Conservation (phyloP, 2,888 invertebrate species). For the Drosophila putrida region DNA sequence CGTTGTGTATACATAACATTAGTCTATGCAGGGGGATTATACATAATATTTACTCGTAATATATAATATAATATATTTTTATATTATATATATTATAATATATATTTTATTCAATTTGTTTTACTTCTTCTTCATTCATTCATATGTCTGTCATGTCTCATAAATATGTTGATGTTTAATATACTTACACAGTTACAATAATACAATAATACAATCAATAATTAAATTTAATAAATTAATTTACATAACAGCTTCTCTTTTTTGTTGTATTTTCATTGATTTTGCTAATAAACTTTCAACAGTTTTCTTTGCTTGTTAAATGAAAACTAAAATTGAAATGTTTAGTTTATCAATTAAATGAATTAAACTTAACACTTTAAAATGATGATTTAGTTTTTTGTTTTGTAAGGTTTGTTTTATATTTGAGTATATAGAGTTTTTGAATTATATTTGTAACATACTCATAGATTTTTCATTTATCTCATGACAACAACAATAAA, state of each 20-base stretch:
- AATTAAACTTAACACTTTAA: constrained; percentile 63
- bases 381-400: constrained; percentile 37
- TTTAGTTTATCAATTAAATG: constrained; percentile 39
- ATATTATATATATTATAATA: constrained; percentile 39
- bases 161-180: constrained; percentile 43
- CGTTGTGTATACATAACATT: constrained; percentile 69
- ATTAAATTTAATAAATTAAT: constrained; percentile 79
- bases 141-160: constrained; percentile 42
- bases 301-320: constrained; percentile 28
- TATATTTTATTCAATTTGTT: constrained; percentile 41
- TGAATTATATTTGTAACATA: constrained; percentile 52
- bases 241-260: constrained; percentile 81
- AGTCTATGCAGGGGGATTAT: constrained; percentile 74
- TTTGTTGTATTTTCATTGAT: constrained; percentile 54
- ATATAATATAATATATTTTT: constrained; percentile 21
- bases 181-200: constrained; percentile 74
- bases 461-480: constrained; percentile 50
- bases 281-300: constrained; percentile 66
- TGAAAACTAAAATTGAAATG: constrained; percentile 3
- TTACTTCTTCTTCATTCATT: constrained; percentile 36
- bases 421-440: constrained; percentile 66
- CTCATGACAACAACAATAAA: constrained; percentile 68
- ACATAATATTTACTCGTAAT: constrained; percentile 62
- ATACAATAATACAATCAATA: constrained; percentile 59
- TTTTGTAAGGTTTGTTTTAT: constrained; percentile 28